Conservation (phyloP, 1,140 invertebrate genomes). For the Heterodera carotae region DNA sequence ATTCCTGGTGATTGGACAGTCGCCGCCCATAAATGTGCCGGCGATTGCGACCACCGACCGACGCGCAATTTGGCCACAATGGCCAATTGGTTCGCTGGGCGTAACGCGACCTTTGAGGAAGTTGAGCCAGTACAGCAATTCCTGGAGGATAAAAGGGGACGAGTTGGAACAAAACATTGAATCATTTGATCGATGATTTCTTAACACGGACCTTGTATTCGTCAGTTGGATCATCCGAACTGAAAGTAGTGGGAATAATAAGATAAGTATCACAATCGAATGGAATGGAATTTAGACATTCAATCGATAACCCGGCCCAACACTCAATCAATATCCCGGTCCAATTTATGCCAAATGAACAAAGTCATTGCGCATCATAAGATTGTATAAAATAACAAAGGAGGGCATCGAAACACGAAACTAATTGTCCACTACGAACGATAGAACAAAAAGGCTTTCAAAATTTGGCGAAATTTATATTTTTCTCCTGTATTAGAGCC, state of each 20-base stretch:
- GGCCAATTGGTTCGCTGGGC: constrained; percentile 74
- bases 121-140: constrained; percentile 79
- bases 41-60: constrained; percentile 71
- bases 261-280: no score
- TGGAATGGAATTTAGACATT: no score
- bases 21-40: constrained; percentile 67
- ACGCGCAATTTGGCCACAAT: constrained; percentile 64
- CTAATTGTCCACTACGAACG: no score
- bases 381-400: no score
- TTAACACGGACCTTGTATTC: constrained; percentile 65
- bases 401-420: no score
- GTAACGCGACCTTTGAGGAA: constrained; percentile 77
- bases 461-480: no score
- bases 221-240: constrained; percentile 73
- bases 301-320: no score
- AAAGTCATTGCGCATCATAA: no score
- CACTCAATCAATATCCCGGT: no score
- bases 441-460: no score
- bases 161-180: neutral
- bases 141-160: constrained; percentile 49
- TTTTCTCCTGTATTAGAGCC: no score
- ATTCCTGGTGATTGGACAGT: constrained; percentile 68
- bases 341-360: no score
- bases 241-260: constrained; percentile 4
- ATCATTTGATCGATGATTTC: neutral